Conservation (phyloP, 2,113 vertebrate species). For the Rutilus rutilus region DNA sequence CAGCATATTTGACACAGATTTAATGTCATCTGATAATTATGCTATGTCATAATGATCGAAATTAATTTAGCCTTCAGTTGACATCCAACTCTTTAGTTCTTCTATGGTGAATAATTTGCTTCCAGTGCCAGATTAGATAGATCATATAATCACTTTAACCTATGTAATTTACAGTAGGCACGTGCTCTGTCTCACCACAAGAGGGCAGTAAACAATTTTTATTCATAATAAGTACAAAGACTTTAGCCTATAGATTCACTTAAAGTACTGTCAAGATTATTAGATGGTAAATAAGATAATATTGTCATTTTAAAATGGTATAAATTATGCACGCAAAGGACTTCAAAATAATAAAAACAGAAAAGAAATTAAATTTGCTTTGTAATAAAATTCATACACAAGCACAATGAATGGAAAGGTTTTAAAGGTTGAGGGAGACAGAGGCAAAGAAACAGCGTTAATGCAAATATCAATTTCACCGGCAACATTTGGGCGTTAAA, state of each 20-base stretch:
- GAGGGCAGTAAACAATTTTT: background rate
- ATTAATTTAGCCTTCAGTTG: background rate
- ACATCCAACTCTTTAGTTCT: background rate
- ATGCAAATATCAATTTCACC: background rate
- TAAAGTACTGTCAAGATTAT: no score
- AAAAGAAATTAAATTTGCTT: background rate
- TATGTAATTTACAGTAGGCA: background rate
- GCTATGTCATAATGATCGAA: background rate
- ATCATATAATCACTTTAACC: no score
- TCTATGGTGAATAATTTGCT: background rate
- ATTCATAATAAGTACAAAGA: no score
- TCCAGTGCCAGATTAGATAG: no score
- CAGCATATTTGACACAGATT: background rate
- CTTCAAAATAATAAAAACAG: background rate
- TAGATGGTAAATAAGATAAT: background rate
- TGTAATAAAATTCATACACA: background rate
- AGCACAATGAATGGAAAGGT: background rate
- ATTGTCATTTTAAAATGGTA: background rate
- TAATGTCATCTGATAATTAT: background rate
- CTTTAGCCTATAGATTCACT: no score
- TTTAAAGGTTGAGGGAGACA: background rate
- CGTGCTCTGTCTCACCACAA: background rate
- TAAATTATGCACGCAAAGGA: background rate
- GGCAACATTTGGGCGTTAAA: no score
- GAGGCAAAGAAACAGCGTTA: no score